Conservation (phyloP, 1,140 invertebrate species). For the Drosophila murphyi region DNA sequence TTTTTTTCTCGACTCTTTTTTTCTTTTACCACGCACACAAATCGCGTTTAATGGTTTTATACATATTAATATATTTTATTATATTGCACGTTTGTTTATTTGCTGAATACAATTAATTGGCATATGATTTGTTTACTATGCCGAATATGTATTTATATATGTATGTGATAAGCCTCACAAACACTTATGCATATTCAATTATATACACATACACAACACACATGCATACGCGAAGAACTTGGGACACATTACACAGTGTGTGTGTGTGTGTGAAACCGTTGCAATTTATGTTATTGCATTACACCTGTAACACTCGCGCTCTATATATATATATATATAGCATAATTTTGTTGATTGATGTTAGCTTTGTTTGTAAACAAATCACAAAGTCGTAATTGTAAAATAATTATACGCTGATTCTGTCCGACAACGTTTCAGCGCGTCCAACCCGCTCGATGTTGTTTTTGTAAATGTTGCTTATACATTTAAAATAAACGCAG, state of each 20-base stretch:
- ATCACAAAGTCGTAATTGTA: constrained; percentile 48
- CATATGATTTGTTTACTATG: constrained; percentile 43
- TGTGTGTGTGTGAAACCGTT: constrained; percentile 27
- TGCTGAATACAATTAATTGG: constrained; percentile 33
- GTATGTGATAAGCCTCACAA: constrained; percentile 20
- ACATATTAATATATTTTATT: constrained; percentile 9
- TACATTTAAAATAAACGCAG: constrained; percentile 39
- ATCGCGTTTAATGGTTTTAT: constrained; percentile 34
- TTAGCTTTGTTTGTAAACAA: constrained; percentile 52
- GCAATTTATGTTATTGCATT: constrained; percentile 35
- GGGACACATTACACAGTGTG: background rate
- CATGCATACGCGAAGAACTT: constrained; percentile 8
- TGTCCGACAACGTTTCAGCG: constrained; percentile 38
- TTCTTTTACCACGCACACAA: constrained; percentile 23
- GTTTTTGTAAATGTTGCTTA: constrained; percentile 46
- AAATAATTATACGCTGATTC: constrained; percentile 49
- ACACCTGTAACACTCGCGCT: constrained; percentile 38
- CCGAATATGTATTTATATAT: background rate
- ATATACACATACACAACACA: constrained; percentile 32
- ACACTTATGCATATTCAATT: constrained; percentile 34
- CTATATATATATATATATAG: no score
- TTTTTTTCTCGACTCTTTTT: constrained; percentile 35
- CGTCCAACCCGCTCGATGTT: constrained; percentile 45
- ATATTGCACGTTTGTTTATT: constrained; percentile 54
- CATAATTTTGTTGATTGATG: constrained; percentile 28